Base-by-base conservation (phyloP, 1,140 invertebrate genomes). In the Palaemon carinicauda region DNA sequence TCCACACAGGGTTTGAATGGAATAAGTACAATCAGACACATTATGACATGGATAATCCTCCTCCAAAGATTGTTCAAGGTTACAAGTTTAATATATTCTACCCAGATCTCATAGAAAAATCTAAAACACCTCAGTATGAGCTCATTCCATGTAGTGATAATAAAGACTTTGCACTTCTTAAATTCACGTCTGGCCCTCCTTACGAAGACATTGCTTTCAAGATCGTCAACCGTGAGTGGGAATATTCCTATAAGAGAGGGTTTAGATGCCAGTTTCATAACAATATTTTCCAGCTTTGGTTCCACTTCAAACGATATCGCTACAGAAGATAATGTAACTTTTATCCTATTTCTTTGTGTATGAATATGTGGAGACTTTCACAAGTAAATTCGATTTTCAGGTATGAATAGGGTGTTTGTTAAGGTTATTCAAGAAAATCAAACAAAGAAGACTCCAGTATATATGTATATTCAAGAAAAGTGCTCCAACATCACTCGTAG, bases 41-140 rank as follows among this genome's bases (percentile, higher is more conserved):
- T 93, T 99, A 99, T 92, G 98, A 99, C 91, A 98, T 99, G 95
- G 99, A 99, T 92, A 99, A 99, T 93, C 98, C 99, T 54, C 99
- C 99, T 21, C 99, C 99, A 0, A 99, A 99, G 93, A 99, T 99
- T 91, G 99, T 99, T 0, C 98, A 99, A 92, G 99, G 99, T 33
- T 99, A 99, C 93, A 99, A 99, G 91, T 99, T 99, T 92, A 99
- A 99, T 92, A 99, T 99, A 88, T 99, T 99, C 92, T 99, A 99
- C 93, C 98, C 98, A 0, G 99, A 99, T 94, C 93, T 99, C 60
- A 99, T 99, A 90, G 97, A 99, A 91, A 98, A 98, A 91, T 94
- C 94, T 74, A 94, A 95, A 78, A 98, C 98, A 15, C 99, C 98
- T 0, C 95, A 97, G 91, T 99, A 99, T 91, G 97, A 95, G 78